Base-by-base conservation (phyloP, 2,797 vertebrate genomes). In the Anguilla anguilla region DNA sequence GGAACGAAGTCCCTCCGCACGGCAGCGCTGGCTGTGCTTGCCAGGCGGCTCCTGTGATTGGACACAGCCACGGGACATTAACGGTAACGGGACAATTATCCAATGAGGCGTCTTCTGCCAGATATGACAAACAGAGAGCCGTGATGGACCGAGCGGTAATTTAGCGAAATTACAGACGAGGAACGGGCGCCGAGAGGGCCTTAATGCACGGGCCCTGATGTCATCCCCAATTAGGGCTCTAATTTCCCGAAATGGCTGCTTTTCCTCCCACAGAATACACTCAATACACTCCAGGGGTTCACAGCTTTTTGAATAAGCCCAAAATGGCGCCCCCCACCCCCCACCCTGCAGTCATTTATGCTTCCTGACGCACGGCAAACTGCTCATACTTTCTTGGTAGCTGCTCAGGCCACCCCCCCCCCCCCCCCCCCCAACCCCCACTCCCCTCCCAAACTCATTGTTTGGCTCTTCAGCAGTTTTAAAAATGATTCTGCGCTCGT, bases 131-230 rank as follows among this genome's bases (percentile, higher is more conserved):
- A 53, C 59, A 87, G 74, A 15, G 55, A 28, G 28, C 61, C 35
- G 6, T 64, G 86, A 67, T 61, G 43, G 81, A 49, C 53, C 22
- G 46, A 35, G 19, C 6, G 46, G 86, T 15, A 69, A 64, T 87
- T 87, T 53, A 9, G 19, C 7, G 13, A 61, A 85, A 85, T 85
- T 61, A 85, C 59, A 64, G 59, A 67, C 39, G 49, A 17, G 88
- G 89, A 83, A 2, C 4, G 74, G 3, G 57, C 3, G 90, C 87
- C 86, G 86, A 92, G 91, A 87, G 46, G 25, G 61, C 28, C 79
- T 59, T 83, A 35, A 91, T 79, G 72, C 87, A 89, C 92, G 92
- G 90, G 88, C 84, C 72, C 89, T 85, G 46, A 90, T 89, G 81
- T 90, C 91, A 89, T 86, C 84, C 88, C 28, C 46, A 89, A 90